Percentiles rank a stretch among this genome's conserved stretches.
These are phyloP conservation scores for Melanogrammus aeglefinus DNA, from an alignment of 2,797 vertebrate species.

Conservation along the genomic window DNA sequence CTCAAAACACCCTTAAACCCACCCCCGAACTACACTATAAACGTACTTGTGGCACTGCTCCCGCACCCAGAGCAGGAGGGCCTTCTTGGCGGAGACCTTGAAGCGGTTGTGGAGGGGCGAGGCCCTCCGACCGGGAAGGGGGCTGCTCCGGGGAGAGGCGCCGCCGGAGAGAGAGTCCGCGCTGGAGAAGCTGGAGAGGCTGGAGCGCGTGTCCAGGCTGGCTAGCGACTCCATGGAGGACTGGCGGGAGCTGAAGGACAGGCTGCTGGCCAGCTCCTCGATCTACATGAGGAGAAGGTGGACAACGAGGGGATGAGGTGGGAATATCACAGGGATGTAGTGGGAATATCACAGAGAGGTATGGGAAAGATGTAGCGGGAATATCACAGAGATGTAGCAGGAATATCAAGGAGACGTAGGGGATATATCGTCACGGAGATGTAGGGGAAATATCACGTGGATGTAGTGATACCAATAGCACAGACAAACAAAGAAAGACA, in stretches of 20 bases:
- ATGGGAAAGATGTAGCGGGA: too few relatives aligned
- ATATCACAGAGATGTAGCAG: too few relatives aligned
- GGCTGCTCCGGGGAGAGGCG: slow-evolving; percentile 57
- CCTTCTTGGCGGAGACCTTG: slow-evolving; percentile 89
- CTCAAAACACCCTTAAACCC: not conserved
- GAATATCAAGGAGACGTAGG: too few relatives aligned
- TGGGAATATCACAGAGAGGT: too few relatives aligned
- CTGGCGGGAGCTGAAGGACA: slow-evolving; percentile 79
- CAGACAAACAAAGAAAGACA: not conserved
- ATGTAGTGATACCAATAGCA: not conserved
- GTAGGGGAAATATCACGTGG: too few relatives aligned
- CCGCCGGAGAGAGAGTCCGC: slow-evolving; percentile 54
- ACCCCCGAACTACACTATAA: not conserved
- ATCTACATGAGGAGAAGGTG: slow-evolving; percentile 72
- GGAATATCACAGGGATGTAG: not conserved
- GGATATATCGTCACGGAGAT: too few relatives aligned
- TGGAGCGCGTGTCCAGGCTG: slow-evolving; percentile 70
- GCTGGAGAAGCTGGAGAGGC: slow-evolving; percentile 60
- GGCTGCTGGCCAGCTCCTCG: slow-evolving; percentile 82
- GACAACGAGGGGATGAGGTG: not conserved
- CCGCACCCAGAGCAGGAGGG: slow-evolving; percentile 89
- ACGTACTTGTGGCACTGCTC: slow-evolving; percentile 84
- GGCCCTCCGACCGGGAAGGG: slow-evolving; percentile 66
- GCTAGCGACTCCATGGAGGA: slow-evolving; percentile 75
- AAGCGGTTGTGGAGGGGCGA: slow-evolving; percentile 78